Conservation (phyloP, 2,797 vertebrate species). For the Pipistrellus pygmaeus region DNA sequence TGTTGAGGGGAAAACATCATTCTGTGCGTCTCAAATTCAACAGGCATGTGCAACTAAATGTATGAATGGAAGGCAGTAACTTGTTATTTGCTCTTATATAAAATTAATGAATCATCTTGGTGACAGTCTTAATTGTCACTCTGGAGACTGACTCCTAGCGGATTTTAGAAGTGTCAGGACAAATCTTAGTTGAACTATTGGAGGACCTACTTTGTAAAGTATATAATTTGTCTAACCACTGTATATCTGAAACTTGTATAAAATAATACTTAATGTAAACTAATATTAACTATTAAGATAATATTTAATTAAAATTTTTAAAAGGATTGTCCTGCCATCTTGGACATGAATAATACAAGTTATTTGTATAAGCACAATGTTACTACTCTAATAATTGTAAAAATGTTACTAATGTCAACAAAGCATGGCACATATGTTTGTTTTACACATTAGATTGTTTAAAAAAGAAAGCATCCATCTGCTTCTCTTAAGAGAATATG, state of each 20-base stretch:
- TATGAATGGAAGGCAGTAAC: background rate
- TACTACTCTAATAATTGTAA: background rate
- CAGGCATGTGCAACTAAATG: background rate
- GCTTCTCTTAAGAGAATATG: background rate
- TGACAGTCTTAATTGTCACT: background rate
- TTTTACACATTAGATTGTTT: background rate
- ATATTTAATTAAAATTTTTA: background rate
- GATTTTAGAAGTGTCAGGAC: constrained; percentile 43
- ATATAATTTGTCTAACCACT: background rate
- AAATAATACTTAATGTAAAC: background rate
- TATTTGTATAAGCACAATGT: background rate
- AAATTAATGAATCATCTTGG: background rate
- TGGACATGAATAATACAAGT: background rate
- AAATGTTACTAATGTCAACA: background rate
- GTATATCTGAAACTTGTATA: background rate
- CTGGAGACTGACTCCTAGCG: background rate
- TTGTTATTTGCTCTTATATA: background rate
- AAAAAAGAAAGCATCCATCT: background rate
- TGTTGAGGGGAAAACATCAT: background rate
- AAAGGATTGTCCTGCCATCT: background rate
- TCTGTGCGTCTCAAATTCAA: background rate
- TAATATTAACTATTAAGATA: no score
- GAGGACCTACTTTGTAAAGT: background rate
- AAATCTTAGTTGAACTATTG: background rate
- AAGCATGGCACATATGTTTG: background rate